These are phyloP conservation scores for Umimayanthus kanabou DNA, from an alignment of 92 coral and sea anemone species.

Conservation along the genomic window DNA sequence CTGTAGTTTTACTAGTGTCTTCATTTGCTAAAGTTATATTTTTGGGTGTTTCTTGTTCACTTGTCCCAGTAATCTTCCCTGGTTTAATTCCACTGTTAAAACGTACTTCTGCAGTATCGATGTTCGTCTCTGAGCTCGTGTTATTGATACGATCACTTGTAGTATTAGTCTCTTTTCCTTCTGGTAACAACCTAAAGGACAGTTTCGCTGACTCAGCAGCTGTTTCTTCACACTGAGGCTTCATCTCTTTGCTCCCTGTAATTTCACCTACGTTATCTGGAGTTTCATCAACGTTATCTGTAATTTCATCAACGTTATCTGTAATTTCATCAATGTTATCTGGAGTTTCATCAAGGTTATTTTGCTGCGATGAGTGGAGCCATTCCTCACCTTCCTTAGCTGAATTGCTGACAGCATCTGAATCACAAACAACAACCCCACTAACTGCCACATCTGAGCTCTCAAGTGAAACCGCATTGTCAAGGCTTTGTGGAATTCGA, in stretches of 20 bases:
- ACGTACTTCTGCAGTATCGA: background rate
- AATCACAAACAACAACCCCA: background rate
- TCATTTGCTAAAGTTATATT: background rate
- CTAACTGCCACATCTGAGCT: background rate
- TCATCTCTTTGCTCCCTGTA: background rate
- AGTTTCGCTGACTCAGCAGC: background rate
- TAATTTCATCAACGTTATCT: background rate
- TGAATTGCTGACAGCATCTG: background rate
- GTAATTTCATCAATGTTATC: background rate
- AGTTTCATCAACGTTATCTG: background rate
- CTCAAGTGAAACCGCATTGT: background rate
- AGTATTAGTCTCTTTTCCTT: background rate
- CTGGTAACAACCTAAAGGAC: background rate
- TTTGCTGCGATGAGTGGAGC: slow-evolving; percentile 19
- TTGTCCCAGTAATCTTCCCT: background rate
- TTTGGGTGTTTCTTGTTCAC: background rate
- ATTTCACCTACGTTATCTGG: background rate
- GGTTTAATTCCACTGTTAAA: background rate
- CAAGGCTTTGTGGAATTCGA: background rate
- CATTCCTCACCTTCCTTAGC: slow-evolving; percentile 4
- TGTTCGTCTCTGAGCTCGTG: background rate
- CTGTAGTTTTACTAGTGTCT: background rate
- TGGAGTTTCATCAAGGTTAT: background rate
- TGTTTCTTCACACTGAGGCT: background rate
- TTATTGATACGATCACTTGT: background rate